These are phyloP conservation scores for Leptinotarsa texana DNA, from an alignment of 1,140 invertebrate genomes.

Conservation along the genomic window DNA sequence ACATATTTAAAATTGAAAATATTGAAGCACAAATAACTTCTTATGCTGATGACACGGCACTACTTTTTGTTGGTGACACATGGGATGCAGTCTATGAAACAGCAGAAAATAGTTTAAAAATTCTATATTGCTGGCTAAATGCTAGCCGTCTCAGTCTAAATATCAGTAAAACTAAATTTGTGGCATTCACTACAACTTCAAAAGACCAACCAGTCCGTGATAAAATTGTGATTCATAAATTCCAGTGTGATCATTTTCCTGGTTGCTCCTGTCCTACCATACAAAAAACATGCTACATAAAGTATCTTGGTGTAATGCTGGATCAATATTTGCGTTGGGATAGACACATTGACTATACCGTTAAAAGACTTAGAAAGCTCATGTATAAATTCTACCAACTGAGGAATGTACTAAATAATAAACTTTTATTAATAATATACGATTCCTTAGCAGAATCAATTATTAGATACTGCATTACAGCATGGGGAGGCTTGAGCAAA, in stretches of 20 bases:
- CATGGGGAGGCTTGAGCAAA: not conserved
- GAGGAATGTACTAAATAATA: not conserved
- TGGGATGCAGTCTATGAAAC: not conserved
- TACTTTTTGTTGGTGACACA: not conserved
- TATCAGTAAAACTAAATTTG: slow-evolving; percentile 8
- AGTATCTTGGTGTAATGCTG: not conserved
- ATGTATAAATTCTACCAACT: not conserved
- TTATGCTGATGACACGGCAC: slow-evolving; percentile 6
- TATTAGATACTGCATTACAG: not conserved
- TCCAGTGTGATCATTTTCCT: not conserved
- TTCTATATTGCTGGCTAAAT: not conserved
- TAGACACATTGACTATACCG: not conserved
- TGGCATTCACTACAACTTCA: not conserved
- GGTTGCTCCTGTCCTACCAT: not conserved
- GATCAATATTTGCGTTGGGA: slow-evolving; percentile 11
- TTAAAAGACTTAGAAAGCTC: not conserved
- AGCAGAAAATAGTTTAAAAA: not conserved
- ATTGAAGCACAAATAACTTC: not conserved
- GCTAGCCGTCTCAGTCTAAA: slow-evolving; percentile 1
- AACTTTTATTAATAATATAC: not conserved
- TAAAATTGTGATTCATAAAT: not conserved
- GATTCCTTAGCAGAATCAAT: not conserved
- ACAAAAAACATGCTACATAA: not conserved
- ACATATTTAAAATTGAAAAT: not conserved
- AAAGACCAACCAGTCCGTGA: slow-evolving; percentile 4